Evolutionary conservation across 2,888 invertebrate species (phyloP).

Genomic region (Mesorhabditis spiculigera): DNA sequence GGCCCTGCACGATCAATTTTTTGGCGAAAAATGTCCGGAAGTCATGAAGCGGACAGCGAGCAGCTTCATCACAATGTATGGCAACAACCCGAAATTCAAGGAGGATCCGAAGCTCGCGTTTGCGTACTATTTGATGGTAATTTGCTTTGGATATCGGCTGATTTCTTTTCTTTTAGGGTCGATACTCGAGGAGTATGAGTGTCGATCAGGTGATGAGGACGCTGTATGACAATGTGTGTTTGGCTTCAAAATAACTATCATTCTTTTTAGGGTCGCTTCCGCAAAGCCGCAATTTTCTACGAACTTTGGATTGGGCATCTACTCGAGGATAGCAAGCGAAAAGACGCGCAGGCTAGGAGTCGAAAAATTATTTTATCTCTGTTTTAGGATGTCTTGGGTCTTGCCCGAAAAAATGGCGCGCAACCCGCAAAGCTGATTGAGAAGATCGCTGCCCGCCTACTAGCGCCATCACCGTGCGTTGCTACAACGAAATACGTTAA

Average conservation of each 20-base stretch:
- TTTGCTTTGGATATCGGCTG: neutral
- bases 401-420: neutral
- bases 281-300: neutral
- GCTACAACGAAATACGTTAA: neutral
- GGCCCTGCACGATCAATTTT: neutral
- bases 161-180: neutral
- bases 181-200: neutral
- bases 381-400: neutral
- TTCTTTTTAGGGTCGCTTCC: neutral
- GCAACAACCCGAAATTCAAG: neutral
- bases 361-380: neutral
- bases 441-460: neutral
- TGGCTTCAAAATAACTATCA: neutral
- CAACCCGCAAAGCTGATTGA: constrained; percentile 1
- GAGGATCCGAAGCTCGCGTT: neutral
- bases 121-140: neutral
- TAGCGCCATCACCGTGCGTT: neutral
- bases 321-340: neutral
- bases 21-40: neutral
- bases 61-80: constrained; percentile 3
- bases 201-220: constrained; percentile 1
- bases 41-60: neutral
- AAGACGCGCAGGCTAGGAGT: neutral
- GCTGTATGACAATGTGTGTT: constrained; percentile 1
- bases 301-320: neutral